phyloP scores from a whole-genome alignment of 2,888 invertebrate species.

The Mellilla xanthometata region DNA sequence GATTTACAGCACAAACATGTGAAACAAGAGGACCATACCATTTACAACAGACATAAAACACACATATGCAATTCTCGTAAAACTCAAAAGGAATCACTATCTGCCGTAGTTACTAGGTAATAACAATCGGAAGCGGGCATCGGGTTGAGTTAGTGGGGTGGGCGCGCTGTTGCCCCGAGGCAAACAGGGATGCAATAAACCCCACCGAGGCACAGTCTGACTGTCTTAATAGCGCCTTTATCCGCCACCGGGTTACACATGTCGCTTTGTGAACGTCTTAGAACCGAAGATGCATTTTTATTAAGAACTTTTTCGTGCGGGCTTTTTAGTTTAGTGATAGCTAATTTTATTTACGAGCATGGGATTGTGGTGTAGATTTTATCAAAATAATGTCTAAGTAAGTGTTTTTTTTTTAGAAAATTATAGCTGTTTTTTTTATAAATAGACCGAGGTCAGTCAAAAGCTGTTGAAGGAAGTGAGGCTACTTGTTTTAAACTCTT shows the following conservation, averaged over 20 bases:
- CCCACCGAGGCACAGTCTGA: constrained; percentile 53
- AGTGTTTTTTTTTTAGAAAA: too few species aligned
- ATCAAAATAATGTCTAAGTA: too few species aligned
- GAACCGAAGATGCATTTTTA: constrained; percentile 42
- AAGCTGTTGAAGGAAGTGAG: too few species aligned
- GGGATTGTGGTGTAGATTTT: too few species aligned
- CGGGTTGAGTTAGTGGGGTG: constrained; percentile 55
- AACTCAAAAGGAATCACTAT: constrained; percentile 18
- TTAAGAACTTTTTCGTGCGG: constrained; percentile 31
- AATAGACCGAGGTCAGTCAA: too few species aligned
- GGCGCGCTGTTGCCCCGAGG: constrained; percentile 61
- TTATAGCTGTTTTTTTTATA: too few species aligned
- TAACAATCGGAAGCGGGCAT: constrained; percentile 67
- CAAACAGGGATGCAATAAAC: constrained; percentile 78
- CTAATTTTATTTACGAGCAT: background rate
- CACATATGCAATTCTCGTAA: constrained; percentile 5
- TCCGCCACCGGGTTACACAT: constrained; percentile 54
- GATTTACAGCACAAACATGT: background rate
- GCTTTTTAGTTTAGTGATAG: too few species aligned
- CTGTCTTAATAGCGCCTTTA: constrained; percentile 59
- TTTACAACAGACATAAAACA: background rate
- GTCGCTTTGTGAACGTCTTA: constrained; percentile 45
- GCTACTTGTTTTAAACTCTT: too few species aligned
- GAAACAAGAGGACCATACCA: background rate
- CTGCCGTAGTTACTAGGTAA: constrained; percentile 51